phyloP scores from a whole-genome alignment of 2,113 vertebrate species.

The Todiramphus saurophagus region DNA sequence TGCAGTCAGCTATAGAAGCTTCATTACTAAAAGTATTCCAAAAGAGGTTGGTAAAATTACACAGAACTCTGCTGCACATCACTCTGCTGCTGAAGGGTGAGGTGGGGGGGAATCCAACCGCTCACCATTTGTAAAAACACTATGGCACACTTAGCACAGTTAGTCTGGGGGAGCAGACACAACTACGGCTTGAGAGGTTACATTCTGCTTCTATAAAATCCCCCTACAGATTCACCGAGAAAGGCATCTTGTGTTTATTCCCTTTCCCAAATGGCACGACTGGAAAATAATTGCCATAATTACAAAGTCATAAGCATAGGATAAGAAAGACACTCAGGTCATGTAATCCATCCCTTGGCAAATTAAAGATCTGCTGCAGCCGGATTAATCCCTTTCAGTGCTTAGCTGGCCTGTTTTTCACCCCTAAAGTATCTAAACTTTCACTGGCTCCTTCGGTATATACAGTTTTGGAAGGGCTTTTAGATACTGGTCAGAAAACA shows the following conservation, averaged over 20 bases:
- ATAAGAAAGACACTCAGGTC: constrained; percentile 28
- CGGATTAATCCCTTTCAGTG: neutral
- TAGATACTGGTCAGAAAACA: neutral
- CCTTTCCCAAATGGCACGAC: neutral
- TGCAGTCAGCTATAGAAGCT: neutral
- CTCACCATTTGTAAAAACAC: neutral
- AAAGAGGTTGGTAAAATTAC: neutral
- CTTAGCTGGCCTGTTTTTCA: neutral
- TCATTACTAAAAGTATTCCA: neutral
- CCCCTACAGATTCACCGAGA: neutral
- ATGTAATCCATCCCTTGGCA: constrained; percentile 35
- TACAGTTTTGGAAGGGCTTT: neutral
- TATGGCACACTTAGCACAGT: neutral
- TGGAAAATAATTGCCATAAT: constrained; percentile 56
- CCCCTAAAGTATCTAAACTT: neutral
- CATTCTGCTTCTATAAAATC: neutral
- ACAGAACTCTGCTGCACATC: neutral
- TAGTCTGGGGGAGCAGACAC: neutral
- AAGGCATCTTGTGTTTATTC: neutral
- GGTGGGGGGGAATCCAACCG: neutral
- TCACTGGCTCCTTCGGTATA: neutral
- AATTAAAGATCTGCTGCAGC: constrained; percentile 25
- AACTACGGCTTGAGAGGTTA: neutral
- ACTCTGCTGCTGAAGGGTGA: neutral
- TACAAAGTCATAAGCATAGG: constrained; percentile 21